Evolutionary conservation across 2,888 invertebrate genomes (phyloP), one percentile per base, ranked within the genome.

Genomic region (Dichetophora obliterata): DNA sequence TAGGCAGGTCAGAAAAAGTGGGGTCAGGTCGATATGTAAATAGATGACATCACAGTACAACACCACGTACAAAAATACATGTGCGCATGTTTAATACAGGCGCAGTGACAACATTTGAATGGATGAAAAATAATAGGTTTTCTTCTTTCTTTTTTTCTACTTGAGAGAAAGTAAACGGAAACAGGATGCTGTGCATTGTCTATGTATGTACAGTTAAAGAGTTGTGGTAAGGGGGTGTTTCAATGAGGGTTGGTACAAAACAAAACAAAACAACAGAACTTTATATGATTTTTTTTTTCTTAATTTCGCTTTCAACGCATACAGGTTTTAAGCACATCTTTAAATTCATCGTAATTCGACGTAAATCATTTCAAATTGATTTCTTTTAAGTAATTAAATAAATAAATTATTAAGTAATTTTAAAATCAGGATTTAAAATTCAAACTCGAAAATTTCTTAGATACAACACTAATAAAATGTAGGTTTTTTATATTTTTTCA

Each of bases 31-130:
- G 34, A 68, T 27, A 37, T 14, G 8, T 37, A 63, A 63, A 37
- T 43, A 82, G 82, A 83, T 87, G 87, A 87, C 86, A 86, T 86
- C 86, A 86, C 82, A 77, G 75, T 78, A 52, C 65, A 61, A 75
- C 65, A 76, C 76, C 76, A 66, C 76, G 77, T 19, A 75, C 79
- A 77, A 79, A 78, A 77, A 57, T 77, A 61, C 54, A 74, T 75
- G 22, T 77, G 84, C 84, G 84, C 84, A 84, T 84, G 84, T 81
- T 82, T 75, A 6, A 19, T 52, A 22, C 19, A 11, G 11, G 34
- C 16, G 24, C 59, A 48, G 22, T 43, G 48, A 68, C 2, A 43
- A 14, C 43, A 43, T 43, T n/a, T 43, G 43, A 14, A 43, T 54
- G 6, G 37, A 54, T 19, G 54, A 54, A 8, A 70, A 70, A 54